These are phyloP conservation scores for Beaufortia kweichowensis DNA, from an alignment of 2,113 vertebrate genomes.

Conservation along the genomic window DNA sequence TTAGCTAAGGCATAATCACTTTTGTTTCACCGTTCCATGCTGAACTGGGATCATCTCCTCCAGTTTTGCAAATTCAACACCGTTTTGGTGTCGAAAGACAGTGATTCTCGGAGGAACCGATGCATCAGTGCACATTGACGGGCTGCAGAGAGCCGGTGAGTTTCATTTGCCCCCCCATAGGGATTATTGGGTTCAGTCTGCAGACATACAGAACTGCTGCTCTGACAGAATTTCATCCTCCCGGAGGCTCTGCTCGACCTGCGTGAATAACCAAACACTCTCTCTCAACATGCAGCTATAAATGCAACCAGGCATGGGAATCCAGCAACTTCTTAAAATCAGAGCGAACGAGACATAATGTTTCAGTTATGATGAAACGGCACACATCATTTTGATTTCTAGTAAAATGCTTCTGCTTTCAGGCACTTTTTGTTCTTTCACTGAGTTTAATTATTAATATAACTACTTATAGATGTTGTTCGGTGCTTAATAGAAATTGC, in stretches of 20 bases:
- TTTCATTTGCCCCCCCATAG: slow-evolving; percentile 13
- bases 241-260: slow-evolving; percentile 21
- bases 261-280: slow-evolving; percentile 29
- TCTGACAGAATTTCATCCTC: slow-evolving; percentile 38
- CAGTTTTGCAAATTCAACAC: slow-evolving; percentile 25
- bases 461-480: slow-evolving; percentile 5
- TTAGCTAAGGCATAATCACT: background rate
- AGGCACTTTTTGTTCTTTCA: background rate
- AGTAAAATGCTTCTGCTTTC: background rate
- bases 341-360: background rate
- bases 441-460: background rate
- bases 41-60: background rate
- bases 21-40: background rate
- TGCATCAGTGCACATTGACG: slow-evolving; percentile 10
- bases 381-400: slow-evolving; percentile 2
- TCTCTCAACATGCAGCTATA: slow-evolving; percentile 19
- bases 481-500: background rate
- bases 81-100: background rate
- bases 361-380: slow-evolving; percentile 9
- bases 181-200: slow-evolving; percentile 36
- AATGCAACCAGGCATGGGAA: slow-evolving; percentile 1
- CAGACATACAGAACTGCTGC: slow-evolving; percentile 18
- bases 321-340: slow-evolving; percentile 1
- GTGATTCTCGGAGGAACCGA: slow-evolving; percentile 1
- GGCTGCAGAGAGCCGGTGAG: slow-evolving; percentile 19